phyloP scores from a whole-genome alignment of 2,113 vertebrate genomes.

The Neogobius melanostomus region DNA sequence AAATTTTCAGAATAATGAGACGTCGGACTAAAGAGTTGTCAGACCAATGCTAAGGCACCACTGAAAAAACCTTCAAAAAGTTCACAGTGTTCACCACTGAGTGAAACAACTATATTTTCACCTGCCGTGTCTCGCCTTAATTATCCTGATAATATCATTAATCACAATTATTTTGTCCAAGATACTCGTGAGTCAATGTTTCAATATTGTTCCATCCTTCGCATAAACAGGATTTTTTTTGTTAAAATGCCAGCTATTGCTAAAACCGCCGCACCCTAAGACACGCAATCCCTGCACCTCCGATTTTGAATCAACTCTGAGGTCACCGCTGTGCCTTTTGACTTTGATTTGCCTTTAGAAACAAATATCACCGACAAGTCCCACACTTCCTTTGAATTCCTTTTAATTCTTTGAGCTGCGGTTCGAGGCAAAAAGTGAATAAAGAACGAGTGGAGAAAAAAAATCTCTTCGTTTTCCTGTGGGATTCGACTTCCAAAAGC shows the following conservation, averaged over 20 bases:
- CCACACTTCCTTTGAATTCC: constrained; percentile 10
- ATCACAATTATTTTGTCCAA: too few species aligned
- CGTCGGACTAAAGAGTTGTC: too few species aligned
- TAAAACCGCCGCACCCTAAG: not conserved
- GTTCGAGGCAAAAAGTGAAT: constrained; percentile 13
- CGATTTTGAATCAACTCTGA: not conserved
- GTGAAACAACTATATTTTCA: too few species aligned
- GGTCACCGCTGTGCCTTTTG: constrained; percentile 4
- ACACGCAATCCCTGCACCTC: not conserved
- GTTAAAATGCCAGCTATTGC: not conserved
- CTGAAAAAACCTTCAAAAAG: too few species aligned
- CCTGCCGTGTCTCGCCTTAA: too few species aligned
- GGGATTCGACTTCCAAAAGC: constrained; percentile 14
- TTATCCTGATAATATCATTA: too few species aligned
- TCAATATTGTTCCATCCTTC: too few species aligned
- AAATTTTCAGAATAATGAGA: too few species aligned
- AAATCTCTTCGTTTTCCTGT: constrained; percentile 3
- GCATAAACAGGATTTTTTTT: too few species aligned
- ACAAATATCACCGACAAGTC: constrained; percentile 27
- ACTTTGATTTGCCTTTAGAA: constrained; percentile 28
- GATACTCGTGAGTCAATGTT: too few species aligned
- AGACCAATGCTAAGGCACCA: too few species aligned
- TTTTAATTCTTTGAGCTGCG: constrained; percentile 1
- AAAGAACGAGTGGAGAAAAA: constrained; percentile 7
- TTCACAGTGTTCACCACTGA: too few species aligned